phyloP scores from a whole-genome alignment of 2,797 vertebrate species.

The Salmo trutta region DNA sequence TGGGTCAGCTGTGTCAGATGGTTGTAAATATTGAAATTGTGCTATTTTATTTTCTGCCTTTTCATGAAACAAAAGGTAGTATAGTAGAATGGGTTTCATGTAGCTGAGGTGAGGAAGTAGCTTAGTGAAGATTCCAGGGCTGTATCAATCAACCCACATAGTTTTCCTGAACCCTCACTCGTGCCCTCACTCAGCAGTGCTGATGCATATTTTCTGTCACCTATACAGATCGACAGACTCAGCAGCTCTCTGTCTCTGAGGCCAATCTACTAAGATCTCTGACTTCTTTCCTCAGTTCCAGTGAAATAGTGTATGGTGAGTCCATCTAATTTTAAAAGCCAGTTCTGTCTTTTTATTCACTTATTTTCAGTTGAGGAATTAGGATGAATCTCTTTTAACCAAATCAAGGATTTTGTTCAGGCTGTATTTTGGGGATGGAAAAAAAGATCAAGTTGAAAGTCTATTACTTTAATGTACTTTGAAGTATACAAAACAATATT shows the following conservation, averaged over 20 bases:
- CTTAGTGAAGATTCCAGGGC: slow-evolving; percentile 38
- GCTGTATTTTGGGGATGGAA: neutral
- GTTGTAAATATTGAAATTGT: neutral
- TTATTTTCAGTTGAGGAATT: neutral
- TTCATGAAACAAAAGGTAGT: neutral
- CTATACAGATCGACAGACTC: slow-evolving; percentile 50
- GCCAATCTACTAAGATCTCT: slow-evolving; percentile 26
- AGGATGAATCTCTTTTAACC: neutral
- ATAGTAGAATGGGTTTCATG: neutral
- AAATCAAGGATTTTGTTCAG: neutral
- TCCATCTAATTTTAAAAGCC: slow-evolving; percentile 17
- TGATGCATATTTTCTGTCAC: neutral
- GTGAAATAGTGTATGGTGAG: slow-evolving; percentile 51
- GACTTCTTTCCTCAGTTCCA: neutral
- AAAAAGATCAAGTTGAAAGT: neutral
- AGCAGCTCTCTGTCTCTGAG: slow-evolving; percentile 21
- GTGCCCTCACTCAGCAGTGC: slow-evolving; percentile 20
- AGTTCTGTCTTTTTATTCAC: neutral
- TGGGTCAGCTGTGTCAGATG: neutral
- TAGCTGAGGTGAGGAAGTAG: slow-evolving; percentile 38
- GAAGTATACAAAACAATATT: neutral
- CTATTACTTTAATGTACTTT: too few species aligned
- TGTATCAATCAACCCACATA: slow-evolving; percentile 47
- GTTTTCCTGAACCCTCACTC: slow-evolving; percentile 39
- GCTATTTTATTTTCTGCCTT: neutral